Evolutionary conservation across 2,113 vertebrate species (phyloP).

Genomic region (Melanotaenia duboulayi): DNA sequence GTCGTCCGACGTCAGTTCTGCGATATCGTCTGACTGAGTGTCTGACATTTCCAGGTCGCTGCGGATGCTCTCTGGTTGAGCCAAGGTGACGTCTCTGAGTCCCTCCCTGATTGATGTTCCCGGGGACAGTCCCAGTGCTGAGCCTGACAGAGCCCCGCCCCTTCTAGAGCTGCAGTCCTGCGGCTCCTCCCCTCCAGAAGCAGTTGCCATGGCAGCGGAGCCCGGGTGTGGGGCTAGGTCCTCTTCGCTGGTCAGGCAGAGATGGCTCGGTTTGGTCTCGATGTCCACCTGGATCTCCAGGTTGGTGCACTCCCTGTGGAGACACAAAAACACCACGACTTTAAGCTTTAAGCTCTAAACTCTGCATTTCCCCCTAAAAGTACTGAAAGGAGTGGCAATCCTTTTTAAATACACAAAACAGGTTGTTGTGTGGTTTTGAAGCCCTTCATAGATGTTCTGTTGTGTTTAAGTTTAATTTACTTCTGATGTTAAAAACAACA

Average conservation of each 20-base stretch:
- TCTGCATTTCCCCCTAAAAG: too few relatives aligned
- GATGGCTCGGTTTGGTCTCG: slow-evolving; percentile 96
- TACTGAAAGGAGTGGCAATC: too few relatives aligned
- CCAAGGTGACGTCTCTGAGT: slow-evolving; percentile 92
- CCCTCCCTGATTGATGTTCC: slow-evolving; percentile 83
- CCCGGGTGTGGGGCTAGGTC: slow-evolving; percentile 89
- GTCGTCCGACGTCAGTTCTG: slow-evolving; percentile 95
- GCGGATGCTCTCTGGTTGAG: slow-evolving; percentile 97
- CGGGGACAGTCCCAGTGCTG: slow-evolving; percentile 70
- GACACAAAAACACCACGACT: not conserved
- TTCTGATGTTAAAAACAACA: too few relatives aligned
- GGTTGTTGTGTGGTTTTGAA: too few relatives aligned
- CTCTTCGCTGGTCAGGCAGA: slow-evolving; percentile 95
- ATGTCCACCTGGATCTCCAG: slow-evolving; percentile 99
- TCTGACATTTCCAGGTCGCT: slow-evolving; percentile 98
- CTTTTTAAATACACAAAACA: too few relatives aligned
- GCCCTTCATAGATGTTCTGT: too few relatives aligned
- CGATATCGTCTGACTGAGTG: slow-evolving; percentile 96
- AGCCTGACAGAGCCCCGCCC: slow-evolving; percentile 77
- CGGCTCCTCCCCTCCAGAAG: slow-evolving; percentile 80
- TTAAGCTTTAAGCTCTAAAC: too few relatives aligned
- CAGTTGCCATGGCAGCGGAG: slow-evolving; percentile 61
- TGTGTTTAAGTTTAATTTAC: too few relatives aligned
- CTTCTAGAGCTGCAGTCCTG: slow-evolving; percentile 84
- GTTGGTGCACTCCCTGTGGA: slow-evolving; percentile 93